Evolutionary conservation across 2,113 vertebrate species (phyloP).

Genomic region (Nibea coibor): DNA sequence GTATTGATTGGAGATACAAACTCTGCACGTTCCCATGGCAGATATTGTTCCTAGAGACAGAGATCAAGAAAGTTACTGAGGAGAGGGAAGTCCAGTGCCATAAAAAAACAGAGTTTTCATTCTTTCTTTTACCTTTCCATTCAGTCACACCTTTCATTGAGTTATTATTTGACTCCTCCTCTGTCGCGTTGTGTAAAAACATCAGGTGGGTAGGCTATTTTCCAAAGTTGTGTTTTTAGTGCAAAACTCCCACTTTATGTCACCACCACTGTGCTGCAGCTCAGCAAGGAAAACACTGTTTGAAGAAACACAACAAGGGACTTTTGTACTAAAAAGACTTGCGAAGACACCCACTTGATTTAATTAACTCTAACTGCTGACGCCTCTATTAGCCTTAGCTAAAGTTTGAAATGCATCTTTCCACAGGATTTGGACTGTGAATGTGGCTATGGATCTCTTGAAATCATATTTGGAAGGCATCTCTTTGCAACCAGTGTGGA

Average conservation of each 20-base stretch:
- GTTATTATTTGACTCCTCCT: not conserved
- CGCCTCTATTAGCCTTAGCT: not conserved
- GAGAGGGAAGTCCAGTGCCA: not conserved
- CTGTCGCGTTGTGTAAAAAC: not conserved
- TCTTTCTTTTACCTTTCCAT: not conserved
- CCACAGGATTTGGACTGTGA: not conserved
- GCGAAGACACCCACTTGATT: not conserved
- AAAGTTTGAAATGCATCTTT: not conserved
- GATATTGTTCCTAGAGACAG: not conserved
- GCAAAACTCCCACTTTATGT: too few relatives aligned
- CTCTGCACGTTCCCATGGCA: not conserved
- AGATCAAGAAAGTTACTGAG: not conserved
- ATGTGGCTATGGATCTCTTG: not conserved
- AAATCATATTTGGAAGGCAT: not conserved
- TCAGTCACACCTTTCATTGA: not conserved
- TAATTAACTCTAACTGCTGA: too few relatives aligned
- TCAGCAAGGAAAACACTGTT: not conserved
- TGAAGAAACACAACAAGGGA: not conserved
- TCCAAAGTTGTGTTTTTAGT: too few relatives aligned
- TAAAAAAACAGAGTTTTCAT: not conserved
- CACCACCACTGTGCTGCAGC: not conserved
- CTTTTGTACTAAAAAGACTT: not conserved
- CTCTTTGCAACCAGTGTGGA: not conserved
- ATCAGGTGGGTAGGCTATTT: too few relatives aligned
- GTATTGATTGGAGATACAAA: constrained; percentile 27